phyloP scores from a whole-genome alignment of 1,140 invertebrate species.

The Sminthurides bifidus region DNA sequence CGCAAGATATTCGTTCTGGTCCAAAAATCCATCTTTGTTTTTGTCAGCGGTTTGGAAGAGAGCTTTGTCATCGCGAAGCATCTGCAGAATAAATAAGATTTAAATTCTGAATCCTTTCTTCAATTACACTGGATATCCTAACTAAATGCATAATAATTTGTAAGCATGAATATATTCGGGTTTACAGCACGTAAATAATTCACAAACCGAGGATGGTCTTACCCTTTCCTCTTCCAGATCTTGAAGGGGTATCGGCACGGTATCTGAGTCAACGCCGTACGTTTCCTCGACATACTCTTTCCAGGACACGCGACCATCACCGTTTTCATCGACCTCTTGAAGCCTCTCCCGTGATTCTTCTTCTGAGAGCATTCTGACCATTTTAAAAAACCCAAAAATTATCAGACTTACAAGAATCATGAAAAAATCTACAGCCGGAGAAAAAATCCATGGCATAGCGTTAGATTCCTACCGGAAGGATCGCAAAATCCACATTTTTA shows the following conservation, averaged over 20 bases:
- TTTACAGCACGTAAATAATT: not conserved
- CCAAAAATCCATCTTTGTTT: slow-evolving; percentile 67
- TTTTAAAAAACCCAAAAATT: not conserved
- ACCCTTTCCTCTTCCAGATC: slow-evolving; percentile 34
- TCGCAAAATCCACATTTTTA: slow-evolving; percentile 82
- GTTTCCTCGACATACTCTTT: slow-evolving; percentile 71
- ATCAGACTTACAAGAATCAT: slow-evolving; percentile 4
- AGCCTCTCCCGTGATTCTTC: slow-evolving; percentile 79
- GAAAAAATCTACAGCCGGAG: slow-evolving; percentile 4
- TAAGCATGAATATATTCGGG: not conserved
- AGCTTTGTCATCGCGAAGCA: slow-evolving; percentile 60
- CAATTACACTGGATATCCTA: not conserved
- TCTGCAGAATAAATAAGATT: slow-evolving; percentile 30
- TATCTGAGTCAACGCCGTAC: slow-evolving; percentile 54
- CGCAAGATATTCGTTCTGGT: slow-evolving; percentile 66
- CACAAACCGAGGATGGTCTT: slow-evolving; percentile 24
- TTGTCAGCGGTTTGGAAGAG: slow-evolving; percentile 78
- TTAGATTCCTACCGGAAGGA: slow-evolving; percentile 63
- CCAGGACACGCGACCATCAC: slow-evolving; percentile 74
- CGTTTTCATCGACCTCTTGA: slow-evolving; percentile 71
- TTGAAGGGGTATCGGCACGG: slow-evolving; percentile 31
- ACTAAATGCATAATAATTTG: not conserved
- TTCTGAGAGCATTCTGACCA: slow-evolving; percentile 60
- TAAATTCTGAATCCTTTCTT: not conserved
- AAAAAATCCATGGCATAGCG: not conserved